phyloP scores from a whole-genome alignment of 2,797 vertebrate species.

The Champsocephalus gunnari region DNA sequence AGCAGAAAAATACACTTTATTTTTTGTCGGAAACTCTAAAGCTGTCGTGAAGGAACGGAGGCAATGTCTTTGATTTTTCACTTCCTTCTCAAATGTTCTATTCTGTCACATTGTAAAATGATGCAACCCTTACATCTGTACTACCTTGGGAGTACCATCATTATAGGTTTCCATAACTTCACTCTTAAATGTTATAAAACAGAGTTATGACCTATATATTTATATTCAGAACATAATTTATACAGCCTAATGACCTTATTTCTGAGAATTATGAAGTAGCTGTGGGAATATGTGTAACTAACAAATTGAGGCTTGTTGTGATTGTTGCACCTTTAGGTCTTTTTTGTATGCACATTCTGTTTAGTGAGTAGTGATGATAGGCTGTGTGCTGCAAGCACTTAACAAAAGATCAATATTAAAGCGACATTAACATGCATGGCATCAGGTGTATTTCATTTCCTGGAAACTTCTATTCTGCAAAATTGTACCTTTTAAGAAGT shows the following conservation, averaged over 20 bases:
- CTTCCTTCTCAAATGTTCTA: constrained; percentile 33
- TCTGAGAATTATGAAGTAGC: constrained; percentile 48
- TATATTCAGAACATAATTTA: constrained; percentile 41
- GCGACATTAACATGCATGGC: constrained; percentile 68
- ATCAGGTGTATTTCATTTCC: constrained; percentile 51
- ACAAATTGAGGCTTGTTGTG: constrained; percentile 50
- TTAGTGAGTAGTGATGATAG: constrained; percentile 44
- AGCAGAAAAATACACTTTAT: background rate
- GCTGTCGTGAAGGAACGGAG: constrained; percentile 9
- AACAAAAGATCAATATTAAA: constrained; percentile 48
- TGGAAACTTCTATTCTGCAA: constrained; percentile 56
- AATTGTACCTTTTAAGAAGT: constrained; percentile 29
- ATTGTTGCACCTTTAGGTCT: constrained; percentile 60
- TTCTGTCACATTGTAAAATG: constrained; percentile 29
- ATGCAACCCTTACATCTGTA: constrained; percentile 36
- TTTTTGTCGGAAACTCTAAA: constrained; percentile 26
- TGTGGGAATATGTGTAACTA: constrained; percentile 53
- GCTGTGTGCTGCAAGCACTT: constrained; percentile 53
- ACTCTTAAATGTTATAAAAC: constrained; percentile 30
- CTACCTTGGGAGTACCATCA: constrained; percentile 22
- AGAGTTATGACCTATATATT: constrained; percentile 28
- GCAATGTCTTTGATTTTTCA: constrained; percentile 34
- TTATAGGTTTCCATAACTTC: constrained; percentile 30
- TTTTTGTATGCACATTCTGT: constrained; percentile 44
- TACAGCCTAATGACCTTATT: constrained; percentile 42